phyloP scores from a whole-genome alignment of 2,888 invertebrate species.

The Argyresthia goedartella region DNA sequence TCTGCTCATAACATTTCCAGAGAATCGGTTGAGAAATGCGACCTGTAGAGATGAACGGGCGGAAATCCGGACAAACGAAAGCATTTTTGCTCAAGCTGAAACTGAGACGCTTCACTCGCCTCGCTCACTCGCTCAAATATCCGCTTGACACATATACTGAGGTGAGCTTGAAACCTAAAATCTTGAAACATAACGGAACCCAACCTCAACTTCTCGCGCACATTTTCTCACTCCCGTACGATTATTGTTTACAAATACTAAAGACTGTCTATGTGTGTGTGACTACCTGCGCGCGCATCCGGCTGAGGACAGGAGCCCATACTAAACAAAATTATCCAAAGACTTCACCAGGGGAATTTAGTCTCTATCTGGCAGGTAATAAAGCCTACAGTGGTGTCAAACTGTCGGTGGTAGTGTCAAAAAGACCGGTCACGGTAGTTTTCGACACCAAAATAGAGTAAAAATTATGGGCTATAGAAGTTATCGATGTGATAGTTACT shows the following conservation, averaged over 20 bases:
- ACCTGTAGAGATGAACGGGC: no score
- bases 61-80: no score
- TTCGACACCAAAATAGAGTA: conserved; percentile 42
- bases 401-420: not conserved
- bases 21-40: no score
- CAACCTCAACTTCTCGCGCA: not conserved
- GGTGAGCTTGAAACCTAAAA: not conserved
- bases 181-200: not conserved
- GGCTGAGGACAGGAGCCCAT: conserved; percentile 14
- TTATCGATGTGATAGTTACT: not conserved
- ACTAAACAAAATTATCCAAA: not conserved
- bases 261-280: conserved; percentile 38
- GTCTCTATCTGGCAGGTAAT: not conserved
- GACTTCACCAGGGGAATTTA: not conserved
- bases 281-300: conserved; percentile 61
- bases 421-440: conserved; percentile 31
- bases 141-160: not conserved
- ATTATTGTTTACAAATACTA: not conserved
- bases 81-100: no score
- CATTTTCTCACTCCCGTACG: not conserved
- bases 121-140: no score
- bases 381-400: not conserved
- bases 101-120: no score
- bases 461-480: conserved; percentile 16
- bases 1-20: no score